Base-by-base conservation (phyloP, 2,797 vertebrate genomes). In the Muraenolepis orangiensis region DNA sequence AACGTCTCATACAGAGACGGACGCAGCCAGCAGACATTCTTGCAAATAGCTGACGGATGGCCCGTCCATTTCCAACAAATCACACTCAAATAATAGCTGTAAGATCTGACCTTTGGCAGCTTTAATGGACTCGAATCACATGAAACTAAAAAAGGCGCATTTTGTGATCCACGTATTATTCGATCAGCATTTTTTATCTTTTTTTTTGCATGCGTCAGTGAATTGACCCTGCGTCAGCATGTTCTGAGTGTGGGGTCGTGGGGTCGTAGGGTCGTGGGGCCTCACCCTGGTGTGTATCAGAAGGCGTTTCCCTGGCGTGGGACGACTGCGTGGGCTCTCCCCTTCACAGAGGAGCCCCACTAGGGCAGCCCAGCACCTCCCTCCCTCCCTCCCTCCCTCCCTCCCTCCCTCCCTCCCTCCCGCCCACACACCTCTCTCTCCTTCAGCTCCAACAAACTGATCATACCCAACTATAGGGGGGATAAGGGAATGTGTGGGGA, bases 241-340 rank as follows among this genome's bases (percentile, higher is more conserved):
- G 6, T 67, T 31, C 13, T 36, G 32, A 20, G 30, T 18, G 3
- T 28, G 31, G 3, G 46, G 85, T 80, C 82, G 82, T 88, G 77
- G n/a, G n/a, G n/a, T n/a, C n/a, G n/a, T n/a, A n/a, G n/a, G n/a
- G n/a, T n/a, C n/a, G n/a, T n/a, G n/a, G n/a, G 2, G 42, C 42
- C 42, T 77, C 79, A 86, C 76, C 78, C 81, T 77, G 69, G 70
- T 84, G 84, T 70, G 73, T 75, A 79, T 74, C 70, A 81, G 86
- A 84, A 64, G 81, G 79, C 71, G 86, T 84, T n/a, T 72, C 70
- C 70, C 18, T 90, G 81, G 89, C n/a, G 94, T 92, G 89, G 85
- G 85, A 85, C 90, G 57, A 28, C n/a, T 0, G 94, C 91, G 96
- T 96, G 84, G 90, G 94, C 94, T 95, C 51, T 78, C 75, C 57